Evolutionary conservation across 2,113 vertebrate genomes (phyloP).

Genomic region (Phaethornis superciliosus): DNA sequence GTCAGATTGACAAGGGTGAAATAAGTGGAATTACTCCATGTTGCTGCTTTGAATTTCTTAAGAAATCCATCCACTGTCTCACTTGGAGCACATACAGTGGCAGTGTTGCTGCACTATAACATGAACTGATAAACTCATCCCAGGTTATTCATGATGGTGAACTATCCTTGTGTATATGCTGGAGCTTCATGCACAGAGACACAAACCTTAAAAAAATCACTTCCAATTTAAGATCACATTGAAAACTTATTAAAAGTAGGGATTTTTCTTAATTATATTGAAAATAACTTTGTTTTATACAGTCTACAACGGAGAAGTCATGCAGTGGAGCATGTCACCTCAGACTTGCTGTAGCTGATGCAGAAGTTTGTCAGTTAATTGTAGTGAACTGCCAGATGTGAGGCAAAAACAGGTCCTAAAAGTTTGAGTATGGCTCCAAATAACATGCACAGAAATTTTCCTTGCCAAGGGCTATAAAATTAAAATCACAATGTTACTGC

Average conservation of each 20-base stretch:
- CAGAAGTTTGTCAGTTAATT: not conserved
- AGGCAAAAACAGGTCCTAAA: not conserved
- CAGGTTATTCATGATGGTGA: not conserved
- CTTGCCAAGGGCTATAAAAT: not conserved
- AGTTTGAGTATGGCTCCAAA: not conserved
- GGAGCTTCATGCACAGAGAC: not conserved
- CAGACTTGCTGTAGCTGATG: not conserved
- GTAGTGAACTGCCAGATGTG: not conserved
- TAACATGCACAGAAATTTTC: not conserved
- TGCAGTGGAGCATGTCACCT: not conserved
- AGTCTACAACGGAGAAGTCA: not conserved
- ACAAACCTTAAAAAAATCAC: not conserved
- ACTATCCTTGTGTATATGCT: not conserved
- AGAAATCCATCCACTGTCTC: not conserved
- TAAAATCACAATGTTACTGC: not conserved
- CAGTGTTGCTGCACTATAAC: not conserved
- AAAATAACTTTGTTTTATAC: not conserved
- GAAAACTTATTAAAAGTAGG: not conserved
- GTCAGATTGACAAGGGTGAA: not conserved
- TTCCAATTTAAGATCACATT: not conserved
- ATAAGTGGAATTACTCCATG: not conserved
- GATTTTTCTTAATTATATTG: not conserved
- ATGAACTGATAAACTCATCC: not conserved
- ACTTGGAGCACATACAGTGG: not conserved
- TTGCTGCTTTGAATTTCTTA: not conserved